phyloP scores from a whole-genome alignment of 2,888 invertebrate species.

The Melipona beecheii region DNA sequence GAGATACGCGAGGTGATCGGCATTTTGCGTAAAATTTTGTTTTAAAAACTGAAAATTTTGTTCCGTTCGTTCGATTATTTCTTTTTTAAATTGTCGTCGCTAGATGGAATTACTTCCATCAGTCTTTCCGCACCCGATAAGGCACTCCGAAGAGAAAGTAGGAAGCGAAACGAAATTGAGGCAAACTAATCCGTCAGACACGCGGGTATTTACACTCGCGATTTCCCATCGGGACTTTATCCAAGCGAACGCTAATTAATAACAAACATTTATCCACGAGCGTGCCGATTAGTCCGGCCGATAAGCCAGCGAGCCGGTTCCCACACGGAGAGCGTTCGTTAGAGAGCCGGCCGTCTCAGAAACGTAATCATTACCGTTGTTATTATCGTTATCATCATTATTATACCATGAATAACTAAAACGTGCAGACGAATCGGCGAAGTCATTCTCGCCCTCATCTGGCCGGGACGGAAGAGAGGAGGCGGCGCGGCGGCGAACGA shows the following conservation, averaged over 20 bases:
- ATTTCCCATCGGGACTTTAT: slow-evolving; percentile 20
- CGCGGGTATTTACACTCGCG: not conserved
- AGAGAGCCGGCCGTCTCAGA: slow-evolving; percentile 52
- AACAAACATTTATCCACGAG: slow-evolving; percentile 52
- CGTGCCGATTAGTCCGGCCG: slow-evolving; percentile 46
- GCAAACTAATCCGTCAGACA: not conserved
- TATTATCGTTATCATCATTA: slow-evolving; percentile 73
- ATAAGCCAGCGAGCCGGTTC: slow-evolving; percentile 50
- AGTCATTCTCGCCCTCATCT: slow-evolving; percentile 66
- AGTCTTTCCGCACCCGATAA: not conserved
- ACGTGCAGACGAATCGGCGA: slow-evolving; percentile 65
- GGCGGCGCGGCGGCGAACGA: slow-evolving; percentile 45
- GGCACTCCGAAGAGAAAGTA: not conserved
- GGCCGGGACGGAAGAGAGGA: slow-evolving; percentile 17
- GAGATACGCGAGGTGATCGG: too few species aligned
- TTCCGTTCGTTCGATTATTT: too few species aligned
- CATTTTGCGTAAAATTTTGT: not conserved
- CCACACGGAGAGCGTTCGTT: slow-evolving; percentile 59
- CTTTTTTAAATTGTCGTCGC: too few species aligned
- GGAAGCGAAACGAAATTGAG: not conserved
- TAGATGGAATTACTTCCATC: not conserved
- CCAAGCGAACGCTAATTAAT: slow-evolving; percentile 50
- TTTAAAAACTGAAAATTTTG: too few species aligned
- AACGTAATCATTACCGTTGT: slow-evolving; percentile 71
- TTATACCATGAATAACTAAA: slow-evolving; percentile 72